Percentiles rank a stretch among this genome's conserved stretches.
Evolutionary conservation across 2,113 vertebrate species (phyloP).

Genomic region (Poeciliopsis occidentalis): DNA sequence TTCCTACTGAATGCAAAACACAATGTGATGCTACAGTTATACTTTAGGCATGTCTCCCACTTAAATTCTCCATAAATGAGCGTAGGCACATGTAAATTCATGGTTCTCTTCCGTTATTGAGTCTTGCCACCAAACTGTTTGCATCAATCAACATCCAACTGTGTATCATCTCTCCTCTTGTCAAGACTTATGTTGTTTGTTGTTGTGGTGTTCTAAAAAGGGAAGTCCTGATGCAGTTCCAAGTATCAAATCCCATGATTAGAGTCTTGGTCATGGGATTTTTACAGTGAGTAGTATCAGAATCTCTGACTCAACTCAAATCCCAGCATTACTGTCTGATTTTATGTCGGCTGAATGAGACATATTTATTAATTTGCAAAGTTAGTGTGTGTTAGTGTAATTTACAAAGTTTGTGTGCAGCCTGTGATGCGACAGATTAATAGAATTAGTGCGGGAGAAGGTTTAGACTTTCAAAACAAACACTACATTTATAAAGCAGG

Average conservation of each 20-base stretch:
- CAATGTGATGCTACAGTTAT: not conserved
- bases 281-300: not conserved
- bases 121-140: not conserved
- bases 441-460: not conserved
- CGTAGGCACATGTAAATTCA: not conserved
- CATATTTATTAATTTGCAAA: too few species aligned
- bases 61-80: not conserved
- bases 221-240: not conserved
- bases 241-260: not conserved
- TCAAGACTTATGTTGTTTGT: not conserved
- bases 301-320: not conserved
- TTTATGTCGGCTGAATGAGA: not conserved
- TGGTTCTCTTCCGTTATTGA: not conserved
- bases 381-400: too few species aligned
- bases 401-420: too few species aligned
- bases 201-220: not conserved
- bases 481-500: not conserved
- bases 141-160: not conserved
- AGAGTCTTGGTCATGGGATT: not conserved
- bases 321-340: not conserved
- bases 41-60: not conserved
- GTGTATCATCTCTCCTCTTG: not conserved
- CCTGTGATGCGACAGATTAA: too few species aligned
- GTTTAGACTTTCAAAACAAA: not conserved
- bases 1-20: not conserved